Percentiles rank a stretch among this genome's conserved stretches.
Evolutionary conservation across 2,797 vertebrate species (phyloP).

Genomic region (Syndactyla subalaris): DNA sequence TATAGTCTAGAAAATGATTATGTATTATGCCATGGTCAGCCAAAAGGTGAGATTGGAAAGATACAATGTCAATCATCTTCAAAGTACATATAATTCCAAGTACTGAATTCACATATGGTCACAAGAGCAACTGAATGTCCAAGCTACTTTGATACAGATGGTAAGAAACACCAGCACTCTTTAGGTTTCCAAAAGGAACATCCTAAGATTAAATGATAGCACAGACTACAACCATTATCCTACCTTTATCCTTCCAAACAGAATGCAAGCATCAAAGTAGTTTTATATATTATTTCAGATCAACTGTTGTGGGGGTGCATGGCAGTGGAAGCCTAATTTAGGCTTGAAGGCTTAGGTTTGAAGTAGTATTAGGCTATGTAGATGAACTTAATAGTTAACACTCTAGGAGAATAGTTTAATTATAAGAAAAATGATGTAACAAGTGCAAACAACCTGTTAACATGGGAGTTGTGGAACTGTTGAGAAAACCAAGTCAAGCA

Average conservation of each 20-base stretch:
- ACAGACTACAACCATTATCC: neutral
- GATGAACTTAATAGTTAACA: neutral
- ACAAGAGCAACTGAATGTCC: neutral
- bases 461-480: too few relatives aligned
- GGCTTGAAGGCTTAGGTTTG: neutral
- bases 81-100: neutral
- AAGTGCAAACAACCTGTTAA: too few relatives aligned
- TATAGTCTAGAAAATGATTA: neutral
- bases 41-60: neutral
- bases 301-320: neutral
- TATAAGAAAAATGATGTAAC: too few relatives aligned
- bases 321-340: neutral
- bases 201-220: neutral
- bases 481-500: too few relatives aligned
- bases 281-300: neutral
- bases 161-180: neutral
- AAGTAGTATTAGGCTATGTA: neutral
- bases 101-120: neutral
- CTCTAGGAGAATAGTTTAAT: too few relatives aligned
- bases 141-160: neutral
- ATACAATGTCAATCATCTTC: neutral
- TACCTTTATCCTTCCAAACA: neutral
- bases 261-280: neutral
- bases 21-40: neutral
- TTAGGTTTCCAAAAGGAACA: neutral